phyloP scores from a whole-genome alignment of 2,888 invertebrate species.

The Helleia helle region DNA sequence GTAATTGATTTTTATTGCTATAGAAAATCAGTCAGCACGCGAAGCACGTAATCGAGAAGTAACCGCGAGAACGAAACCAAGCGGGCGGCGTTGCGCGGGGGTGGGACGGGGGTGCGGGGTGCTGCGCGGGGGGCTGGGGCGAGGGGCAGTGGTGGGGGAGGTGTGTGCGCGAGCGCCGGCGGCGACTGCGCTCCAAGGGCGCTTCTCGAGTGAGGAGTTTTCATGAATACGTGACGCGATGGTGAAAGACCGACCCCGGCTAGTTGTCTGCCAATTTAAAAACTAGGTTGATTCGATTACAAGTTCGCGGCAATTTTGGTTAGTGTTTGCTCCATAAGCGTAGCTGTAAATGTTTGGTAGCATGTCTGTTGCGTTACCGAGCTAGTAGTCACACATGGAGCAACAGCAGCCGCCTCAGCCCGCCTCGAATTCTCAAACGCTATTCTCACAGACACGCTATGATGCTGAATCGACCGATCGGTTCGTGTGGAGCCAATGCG shows the following conservation, averaged over 20 bases:
- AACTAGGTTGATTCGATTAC: slow-evolving; percentile 2
- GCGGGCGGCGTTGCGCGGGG: slow-evolving; percentile 63
- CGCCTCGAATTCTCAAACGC: slow-evolving; percentile 41
- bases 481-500: slow-evolving; percentile 72
- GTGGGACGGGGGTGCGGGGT: slow-evolving; percentile 22
- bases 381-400: slow-evolving; percentile 6
- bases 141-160: slow-evolving; percentile 31
- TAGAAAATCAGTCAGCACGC: slow-evolving; percentile 77
- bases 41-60: slow-evolving; percentile 76
- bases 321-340: slow-evolving; percentile 1
- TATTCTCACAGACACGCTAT: slow-evolving; percentile 52
- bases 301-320: background rate
- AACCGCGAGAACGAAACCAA: slow-evolving; percentile 73
- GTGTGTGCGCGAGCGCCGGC: slow-evolving; percentile 29
- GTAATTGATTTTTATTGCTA: slow-evolving; percentile 77
- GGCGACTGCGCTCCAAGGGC: slow-evolving; percentile 25
- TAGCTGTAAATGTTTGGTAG: background rate
- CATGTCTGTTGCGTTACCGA: slow-evolving; percentile 7
- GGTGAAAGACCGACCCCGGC: slow-evolving; percentile 5
- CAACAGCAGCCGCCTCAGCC: slow-evolving; percentile 28
- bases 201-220: slow-evolving; percentile 21
- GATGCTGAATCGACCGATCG: slow-evolving; percentile 59
- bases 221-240: background rate
- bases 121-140: slow-evolving; percentile 30
- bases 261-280: slow-evolving; percentile 6